Conservation (phyloP, 2,113 vertebrate species). For the Chascanopsetta lugubris region DNA sequence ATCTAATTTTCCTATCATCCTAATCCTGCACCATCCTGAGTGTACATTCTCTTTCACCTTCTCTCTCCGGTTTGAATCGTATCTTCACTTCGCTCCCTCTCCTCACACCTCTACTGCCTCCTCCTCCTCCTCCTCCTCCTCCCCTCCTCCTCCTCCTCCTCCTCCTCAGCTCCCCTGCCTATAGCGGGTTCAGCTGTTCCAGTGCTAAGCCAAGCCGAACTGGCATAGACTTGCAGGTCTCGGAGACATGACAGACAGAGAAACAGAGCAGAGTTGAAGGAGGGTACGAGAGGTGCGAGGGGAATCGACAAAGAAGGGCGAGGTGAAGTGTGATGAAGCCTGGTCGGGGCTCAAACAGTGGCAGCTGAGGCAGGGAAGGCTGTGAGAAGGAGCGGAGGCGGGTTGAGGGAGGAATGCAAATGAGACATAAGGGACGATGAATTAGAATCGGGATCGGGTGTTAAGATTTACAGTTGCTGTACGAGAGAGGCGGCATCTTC, state of each 20-base stretch:
- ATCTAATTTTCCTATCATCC: not conserved
- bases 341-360: slow-evolving; percentile 21
- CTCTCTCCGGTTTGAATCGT: not conserved
- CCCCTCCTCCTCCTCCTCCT: not conserved
- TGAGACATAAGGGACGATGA: not conserved
- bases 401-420: not conserved
- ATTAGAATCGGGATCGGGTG: no score
- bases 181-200: slow-evolving; percentile 56
- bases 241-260: slow-evolving; percentile 63
- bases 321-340: slow-evolving; percentile 3
- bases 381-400: not conserved
- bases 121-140: not conserved
- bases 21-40: slow-evolving; percentile 10
- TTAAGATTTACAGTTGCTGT: not conserved
- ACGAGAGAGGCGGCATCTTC: not conserved
- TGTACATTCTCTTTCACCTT: not conserved
- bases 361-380: slow-evolving; percentile 1
- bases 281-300: slow-evolving; percentile 15
- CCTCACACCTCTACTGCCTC: not conserved
- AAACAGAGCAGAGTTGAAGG: slow-evolving; percentile 46
- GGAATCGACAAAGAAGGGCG: slow-evolving; percentile 39
- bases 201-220: slow-evolving; percentile 63
- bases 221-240: slow-evolving; percentile 47
- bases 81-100: slow-evolving; percentile 1
- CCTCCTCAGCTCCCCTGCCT: not conserved